Conservation (phyloP, 2,113 vertebrate species). For the Phylloscopus trochilus region DNA sequence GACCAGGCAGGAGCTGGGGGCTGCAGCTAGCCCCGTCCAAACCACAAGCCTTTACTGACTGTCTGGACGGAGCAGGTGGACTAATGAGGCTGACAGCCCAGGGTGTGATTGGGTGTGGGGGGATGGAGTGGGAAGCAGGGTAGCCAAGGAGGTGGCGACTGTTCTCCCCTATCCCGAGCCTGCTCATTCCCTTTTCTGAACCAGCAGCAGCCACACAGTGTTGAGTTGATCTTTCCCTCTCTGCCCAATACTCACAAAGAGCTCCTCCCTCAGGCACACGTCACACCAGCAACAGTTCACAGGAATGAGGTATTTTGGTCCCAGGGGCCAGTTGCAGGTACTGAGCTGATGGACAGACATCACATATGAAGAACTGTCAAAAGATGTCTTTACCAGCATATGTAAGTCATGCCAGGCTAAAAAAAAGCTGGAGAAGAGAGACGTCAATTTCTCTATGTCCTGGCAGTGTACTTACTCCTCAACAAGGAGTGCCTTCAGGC, state of each 20-base stretch:
- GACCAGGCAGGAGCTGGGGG: not conserved
- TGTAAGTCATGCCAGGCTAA: not conserved
- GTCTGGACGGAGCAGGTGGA: not conserved
- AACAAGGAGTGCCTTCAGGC: not conserved
- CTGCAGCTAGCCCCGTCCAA: not conserved
- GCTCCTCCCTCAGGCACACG: not conserved
- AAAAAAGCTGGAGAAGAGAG: not conserved
- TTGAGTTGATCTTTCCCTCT: not conserved
- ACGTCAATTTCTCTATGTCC: fast-evolving
- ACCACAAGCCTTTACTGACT: not conserved
- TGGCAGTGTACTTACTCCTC: not conserved
- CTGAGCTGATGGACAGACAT: not conserved
- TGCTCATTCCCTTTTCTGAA: not conserved
- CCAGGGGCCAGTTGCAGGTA: not conserved
- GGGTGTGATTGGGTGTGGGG: not conserved
- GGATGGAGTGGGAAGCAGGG: not conserved
- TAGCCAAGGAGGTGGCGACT: not conserved
- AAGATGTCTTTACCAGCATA: not conserved
- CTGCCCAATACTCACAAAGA: not conserved
- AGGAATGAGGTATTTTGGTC: not conserved
- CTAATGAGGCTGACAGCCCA: not conserved
- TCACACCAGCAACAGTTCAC: not conserved
- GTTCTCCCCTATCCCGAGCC: not conserved
- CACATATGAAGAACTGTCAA: not conserved
- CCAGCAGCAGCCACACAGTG: not conserved